These are phyloP conservation scores for Drosophila robusta DNA, from an alignment of 2,888 invertebrate genomes.

Conservation along the genomic window DNA sequence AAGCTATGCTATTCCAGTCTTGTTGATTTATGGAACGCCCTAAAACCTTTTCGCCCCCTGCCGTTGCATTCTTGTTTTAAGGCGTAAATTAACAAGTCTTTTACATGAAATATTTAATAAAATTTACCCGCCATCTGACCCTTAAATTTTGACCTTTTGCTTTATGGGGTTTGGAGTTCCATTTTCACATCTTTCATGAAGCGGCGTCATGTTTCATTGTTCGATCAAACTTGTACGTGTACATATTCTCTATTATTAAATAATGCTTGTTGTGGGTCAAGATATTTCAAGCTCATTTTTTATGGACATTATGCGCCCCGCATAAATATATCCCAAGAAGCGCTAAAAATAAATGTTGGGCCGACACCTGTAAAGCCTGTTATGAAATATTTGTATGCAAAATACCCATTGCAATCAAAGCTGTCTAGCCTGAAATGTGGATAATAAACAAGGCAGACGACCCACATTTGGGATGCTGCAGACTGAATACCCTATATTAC, in stretches of 20 bases:
- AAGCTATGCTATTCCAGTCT: not conserved
- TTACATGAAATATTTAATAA: constrained; percentile 65
- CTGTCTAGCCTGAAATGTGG: not conserved
- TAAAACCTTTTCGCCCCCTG: constrained; percentile 37
- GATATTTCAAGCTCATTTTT: constrained; percentile 38
- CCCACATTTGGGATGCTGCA: too few species aligned
- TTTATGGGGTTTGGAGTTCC: not conserved
- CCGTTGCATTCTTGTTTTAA: constrained; percentile 26
- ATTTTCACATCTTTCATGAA: constrained; percentile 55
- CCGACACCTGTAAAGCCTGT: constrained; percentile 26
- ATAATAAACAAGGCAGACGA: too few species aligned
- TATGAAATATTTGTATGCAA: constrained; percentile 16
- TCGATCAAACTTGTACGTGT: constrained; percentile 16
- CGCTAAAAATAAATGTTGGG: constrained; percentile 32
- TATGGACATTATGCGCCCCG: constrained; percentile 22
- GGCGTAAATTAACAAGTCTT: constrained; percentile 57
- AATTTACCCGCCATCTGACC: constrained; percentile 49
- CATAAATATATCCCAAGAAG: constrained; percentile 11
- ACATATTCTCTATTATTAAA: constrained; percentile 21
- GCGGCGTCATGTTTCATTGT: constrained; percentile 8
- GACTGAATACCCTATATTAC: not conserved
- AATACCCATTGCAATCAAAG: constrained; percentile 10
- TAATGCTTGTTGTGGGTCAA: constrained; percentile 10
- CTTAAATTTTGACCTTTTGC: constrained; percentile 27
- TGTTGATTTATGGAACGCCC: constrained; percentile 54